Percentiles rank a stretch among this genome's conserved stretches.
Evolutionary conservation across 1,140 invertebrate genomes (phyloP).

Genomic region (Andricus grossulariae): DNA sequence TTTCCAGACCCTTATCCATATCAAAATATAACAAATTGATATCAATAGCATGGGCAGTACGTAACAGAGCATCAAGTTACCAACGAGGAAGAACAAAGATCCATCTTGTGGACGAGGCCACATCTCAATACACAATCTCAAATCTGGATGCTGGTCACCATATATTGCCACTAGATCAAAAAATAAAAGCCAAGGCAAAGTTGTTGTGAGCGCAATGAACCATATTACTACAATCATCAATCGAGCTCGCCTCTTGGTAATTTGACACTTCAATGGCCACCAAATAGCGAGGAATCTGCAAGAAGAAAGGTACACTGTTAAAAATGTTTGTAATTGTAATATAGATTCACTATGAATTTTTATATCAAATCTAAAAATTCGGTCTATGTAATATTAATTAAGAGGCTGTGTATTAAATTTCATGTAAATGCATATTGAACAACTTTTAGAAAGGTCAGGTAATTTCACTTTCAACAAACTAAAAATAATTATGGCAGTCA

Average conservation of each 20-base stretch:
- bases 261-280: constrained; percentile 94
- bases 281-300: constrained; percentile 96
- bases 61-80: constrained; percentile 93
- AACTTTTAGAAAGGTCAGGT: no score
- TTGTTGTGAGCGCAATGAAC: constrained; percentile 88
- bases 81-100: constrained; percentile 90
- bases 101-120: constrained; percentile 90
- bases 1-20: constrained; percentile 94
- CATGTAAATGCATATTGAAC: no score
- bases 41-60: constrained; percentile 94
- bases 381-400: no score
- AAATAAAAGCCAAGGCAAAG: constrained; percentile 92
- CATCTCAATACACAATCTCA: constrained; percentile 86
- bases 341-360: no score
- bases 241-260: constrained; percentile 89
- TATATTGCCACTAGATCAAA: constrained; percentile 89
- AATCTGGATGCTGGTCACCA: constrained; percentile 80
- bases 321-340: no score
- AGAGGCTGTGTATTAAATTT: no score
- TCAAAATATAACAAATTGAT: constrained; percentile 93
- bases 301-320: constrained; percentile 60
- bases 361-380: no score
- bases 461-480: no score
- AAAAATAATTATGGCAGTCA: no score
- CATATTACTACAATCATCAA: constrained; percentile 94